These are phyloP conservation scores for Caenorhabditis inopinata DNA, from an alignment of 1,140 invertebrate genomes.

Conservation along the genomic window DNA sequence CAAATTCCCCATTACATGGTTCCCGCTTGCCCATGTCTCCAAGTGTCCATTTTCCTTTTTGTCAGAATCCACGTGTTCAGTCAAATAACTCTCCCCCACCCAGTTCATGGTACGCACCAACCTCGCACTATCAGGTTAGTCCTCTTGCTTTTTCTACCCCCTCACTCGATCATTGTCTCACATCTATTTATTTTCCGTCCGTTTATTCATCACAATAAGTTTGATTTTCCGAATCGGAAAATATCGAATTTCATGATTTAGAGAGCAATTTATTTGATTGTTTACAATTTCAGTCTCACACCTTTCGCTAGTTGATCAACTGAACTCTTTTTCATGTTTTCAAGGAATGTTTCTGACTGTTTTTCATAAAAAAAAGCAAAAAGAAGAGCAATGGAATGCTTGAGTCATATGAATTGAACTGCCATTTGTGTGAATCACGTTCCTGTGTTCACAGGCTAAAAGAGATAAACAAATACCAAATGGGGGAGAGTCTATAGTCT, in stretches of 20 bases:
- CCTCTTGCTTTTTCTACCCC: background rate
- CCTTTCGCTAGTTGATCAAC: background rate
- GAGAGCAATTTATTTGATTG: background rate
- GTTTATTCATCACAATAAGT: background rate
- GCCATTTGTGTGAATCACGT: no score
- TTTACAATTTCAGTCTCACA: background rate
- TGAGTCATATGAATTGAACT: no score
- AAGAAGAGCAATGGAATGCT: no score
- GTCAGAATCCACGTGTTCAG: background rate
- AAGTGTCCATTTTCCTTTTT: background rate
- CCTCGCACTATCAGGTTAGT: background rate
- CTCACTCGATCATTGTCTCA: no score
- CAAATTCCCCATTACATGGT: no score
- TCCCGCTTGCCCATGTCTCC: background rate
- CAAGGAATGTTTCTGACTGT: background rate
- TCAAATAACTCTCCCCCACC: slow-evolving; percentile 1
- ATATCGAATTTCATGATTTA: background rate
- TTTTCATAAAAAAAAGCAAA: no score
- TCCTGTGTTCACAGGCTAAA: no score
- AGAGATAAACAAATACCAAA: no score
- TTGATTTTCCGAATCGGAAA: background rate
- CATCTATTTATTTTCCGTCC: background rate
- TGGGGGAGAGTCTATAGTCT: no score
- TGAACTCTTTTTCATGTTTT: background rate
- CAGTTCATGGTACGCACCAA: slow-evolving; percentile 15